Base-by-base conservation (phyloP, 2,797 vertebrate genomes). In the Protosalanx chinensis region DNA sequence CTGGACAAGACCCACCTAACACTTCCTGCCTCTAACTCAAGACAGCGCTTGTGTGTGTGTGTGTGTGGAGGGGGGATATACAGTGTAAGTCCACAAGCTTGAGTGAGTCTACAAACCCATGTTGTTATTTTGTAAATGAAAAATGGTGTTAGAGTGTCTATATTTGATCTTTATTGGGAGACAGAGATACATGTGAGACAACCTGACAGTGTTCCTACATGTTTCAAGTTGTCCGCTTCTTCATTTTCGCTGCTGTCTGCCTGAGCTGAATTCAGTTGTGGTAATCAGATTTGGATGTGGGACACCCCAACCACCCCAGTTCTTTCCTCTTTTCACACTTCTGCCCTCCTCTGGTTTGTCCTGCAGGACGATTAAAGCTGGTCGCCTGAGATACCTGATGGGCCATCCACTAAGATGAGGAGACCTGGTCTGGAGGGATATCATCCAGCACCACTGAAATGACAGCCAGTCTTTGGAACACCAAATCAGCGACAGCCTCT, bases 341-440 rank as follows among this genome's bases (percentile, higher is more conserved):
- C 2, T 67, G 6, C 6, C 20, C 20, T 23, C 35, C 35, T 27
- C 18, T 71, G 16, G 20, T 68, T 49, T 49, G 69, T 49, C 70
- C 60, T 67, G 68, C 81, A 93, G 92, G 91, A 89, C 90, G 90
- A 85, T 75, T 91, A 84, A 93, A 93, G 82, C 69, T 92, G 65
- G 88, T 85, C 0, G 88, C 88, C 46, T 92, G 79, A 92, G n/a
- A 13, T 65, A 49, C 1, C 63, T 18, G 15, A 4, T 35, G 58
- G 72, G 61, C 46, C 37, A 12, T 35, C 66, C 10, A 20, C 49
- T 64, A 64, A 20, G 5, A 51, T 41, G 29, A 16, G 27, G 32
- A 65, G 20, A 16, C 2, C 35, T 58, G 6, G 10, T n/a, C 57
- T 20, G 33, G 46, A 51, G 57, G 82, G 79, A 76, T 67, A 76